Conservation (phyloP, 2,888 invertebrate species). For the Meteorus cinctellus region DNA sequence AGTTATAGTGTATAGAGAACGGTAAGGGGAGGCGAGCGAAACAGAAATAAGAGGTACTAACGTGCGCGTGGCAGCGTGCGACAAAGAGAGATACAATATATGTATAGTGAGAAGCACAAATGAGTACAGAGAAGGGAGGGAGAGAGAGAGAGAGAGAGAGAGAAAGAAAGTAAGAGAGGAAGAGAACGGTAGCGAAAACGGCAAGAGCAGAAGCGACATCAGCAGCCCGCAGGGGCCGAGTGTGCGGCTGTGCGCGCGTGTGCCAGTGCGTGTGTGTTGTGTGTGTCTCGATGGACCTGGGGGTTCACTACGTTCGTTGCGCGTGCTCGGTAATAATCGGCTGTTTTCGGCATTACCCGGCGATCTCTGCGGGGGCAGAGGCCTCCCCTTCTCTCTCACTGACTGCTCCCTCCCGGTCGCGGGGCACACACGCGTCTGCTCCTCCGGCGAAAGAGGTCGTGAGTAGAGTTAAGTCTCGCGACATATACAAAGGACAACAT, state of each 20-base stretch:
- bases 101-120: conserved; percentile 9
- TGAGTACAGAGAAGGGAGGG: not conserved
- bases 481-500: not conserved
- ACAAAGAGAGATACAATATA: conserved; percentile 1
- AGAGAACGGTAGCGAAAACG: conserved; percentile 32
- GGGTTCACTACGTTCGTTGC: conserved; percentile 47
- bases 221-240: conserved; percentile 27
- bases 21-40: not conserved
- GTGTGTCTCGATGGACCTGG: conserved; percentile 41
- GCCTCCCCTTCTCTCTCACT: conserved; percentile 48
- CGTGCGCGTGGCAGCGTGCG: conserved; percentile 11
- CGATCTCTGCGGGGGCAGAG: conserved; percentile 73
- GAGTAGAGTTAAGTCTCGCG: conserved; percentile 7
- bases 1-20: conserved; percentile 1
- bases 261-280: not conserved
- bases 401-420: conserved; percentile 51
- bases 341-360: conserved; percentile 63
- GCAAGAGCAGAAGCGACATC: conserved; percentile 31
- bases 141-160: not conserved
- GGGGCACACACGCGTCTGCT: conserved; percentile 59
- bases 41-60: conserved; percentile 15
- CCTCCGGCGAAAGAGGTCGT: conserved; percentile 56
- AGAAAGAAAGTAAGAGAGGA: not conserved
- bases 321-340: conserved; percentile 59
- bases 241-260: not conserved